A percentile compares a stretch with the other conserved stretches of the same genome.
These are phyloP conservation scores for Drosophila tropicalis DNA, from an alignment of 1,140 invertebrate species.

Conservation along the genomic window DNA sequence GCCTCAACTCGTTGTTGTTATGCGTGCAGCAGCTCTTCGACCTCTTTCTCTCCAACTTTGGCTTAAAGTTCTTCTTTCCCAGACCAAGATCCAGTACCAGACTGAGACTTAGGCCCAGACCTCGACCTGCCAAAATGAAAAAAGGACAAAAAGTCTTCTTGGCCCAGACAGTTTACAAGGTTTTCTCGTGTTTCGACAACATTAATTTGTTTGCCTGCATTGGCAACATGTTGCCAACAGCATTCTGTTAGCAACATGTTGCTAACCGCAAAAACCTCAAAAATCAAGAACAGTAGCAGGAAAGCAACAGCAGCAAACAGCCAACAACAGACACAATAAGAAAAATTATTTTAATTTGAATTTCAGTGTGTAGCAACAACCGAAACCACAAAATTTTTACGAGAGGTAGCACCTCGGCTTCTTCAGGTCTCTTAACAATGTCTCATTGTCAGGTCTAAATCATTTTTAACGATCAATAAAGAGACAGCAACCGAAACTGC, in stretches of 20 bases:
- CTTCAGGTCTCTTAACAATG: constrained; percentile 58
- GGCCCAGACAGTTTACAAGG: constrained; percentile 61
- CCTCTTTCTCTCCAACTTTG: background rate
- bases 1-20: constrained; percentile 33
- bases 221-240: constrained; percentile 35
- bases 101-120: constrained; percentile 30
- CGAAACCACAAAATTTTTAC: constrained; percentile 65
- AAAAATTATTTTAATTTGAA: constrained; percentile 71
- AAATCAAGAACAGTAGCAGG: constrained; percentile 63
- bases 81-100: constrained; percentile 20
- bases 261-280: constrained; percentile 48
- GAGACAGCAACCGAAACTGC: constrained; percentile 31
- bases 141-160: constrained; percentile 26
- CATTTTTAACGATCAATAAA: constrained; percentile 81
- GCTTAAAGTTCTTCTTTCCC: constrained; percentile 47
- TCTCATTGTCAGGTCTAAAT: constrained; percentile 78
- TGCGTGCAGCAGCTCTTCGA: constrained; percentile 42
- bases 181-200: constrained; percentile 67
- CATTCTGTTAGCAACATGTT: constrained; percentile 46
- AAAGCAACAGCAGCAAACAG: constrained; percentile 46
- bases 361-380: constrained; percentile 25
- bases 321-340: constrained; percentile 62
- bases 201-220: constrained; percentile 58
- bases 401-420: constrained; percentile 43
- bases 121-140: constrained; percentile 20